Percentiles rank a stretch among this genome's conserved stretches.
Conservation (phyloP, 2,797 vertebrate species). For the Diplodus sargus region DNA sequence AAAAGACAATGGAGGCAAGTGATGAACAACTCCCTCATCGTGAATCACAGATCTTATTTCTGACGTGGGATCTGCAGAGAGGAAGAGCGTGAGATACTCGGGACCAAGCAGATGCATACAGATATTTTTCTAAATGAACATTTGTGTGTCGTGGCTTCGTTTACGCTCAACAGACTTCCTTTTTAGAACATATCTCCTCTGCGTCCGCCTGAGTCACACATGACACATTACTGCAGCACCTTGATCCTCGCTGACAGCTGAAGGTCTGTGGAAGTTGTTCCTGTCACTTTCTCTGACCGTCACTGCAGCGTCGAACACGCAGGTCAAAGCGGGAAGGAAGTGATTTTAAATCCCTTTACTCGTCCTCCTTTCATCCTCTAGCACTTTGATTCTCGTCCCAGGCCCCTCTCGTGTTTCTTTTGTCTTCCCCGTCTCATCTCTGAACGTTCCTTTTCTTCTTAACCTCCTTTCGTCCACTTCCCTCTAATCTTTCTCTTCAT, state of each 20-base stretch:
- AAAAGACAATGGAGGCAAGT: slow-evolving; percentile 22
- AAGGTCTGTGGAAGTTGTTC: slow-evolving; percentile 18
- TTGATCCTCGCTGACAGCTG: slow-evolving; percentile 41
- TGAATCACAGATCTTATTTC: slow-evolving; percentile 16
- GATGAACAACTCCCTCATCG: slow-evolving; percentile 12
- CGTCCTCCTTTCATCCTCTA: neutral
- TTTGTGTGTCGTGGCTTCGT: too few relatives aligned
- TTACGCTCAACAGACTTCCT: neutral
- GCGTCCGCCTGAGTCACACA: neutral
- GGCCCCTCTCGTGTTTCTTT: neutral
- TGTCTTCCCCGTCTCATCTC: slow-evolving; percentile 7
- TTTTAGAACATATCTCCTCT: too few relatives aligned
- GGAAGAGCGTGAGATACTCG: slow-evolving; percentile 25
- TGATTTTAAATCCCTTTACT: slow-evolving; percentile 1
- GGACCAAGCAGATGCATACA: too few relatives aligned
- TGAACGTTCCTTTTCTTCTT: neutral
- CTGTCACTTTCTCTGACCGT: slow-evolving; percentile 44
- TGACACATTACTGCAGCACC: neutral
- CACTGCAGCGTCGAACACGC: slow-evolving; percentile 19
- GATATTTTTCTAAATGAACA: too few relatives aligned
- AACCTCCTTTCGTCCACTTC: neutral
- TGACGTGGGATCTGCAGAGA: slow-evolving; percentile 25
- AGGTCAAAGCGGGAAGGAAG: slow-evolving; percentile 1
- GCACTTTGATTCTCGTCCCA: slow-evolving; percentile 1
- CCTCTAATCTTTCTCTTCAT: neutral